A percentile compares a stretch with the other conserved stretches of the same genome.
Conservation (phyloP, 2,113 vertebrate genomes). For the Ctenodactylus gundi region DNA sequence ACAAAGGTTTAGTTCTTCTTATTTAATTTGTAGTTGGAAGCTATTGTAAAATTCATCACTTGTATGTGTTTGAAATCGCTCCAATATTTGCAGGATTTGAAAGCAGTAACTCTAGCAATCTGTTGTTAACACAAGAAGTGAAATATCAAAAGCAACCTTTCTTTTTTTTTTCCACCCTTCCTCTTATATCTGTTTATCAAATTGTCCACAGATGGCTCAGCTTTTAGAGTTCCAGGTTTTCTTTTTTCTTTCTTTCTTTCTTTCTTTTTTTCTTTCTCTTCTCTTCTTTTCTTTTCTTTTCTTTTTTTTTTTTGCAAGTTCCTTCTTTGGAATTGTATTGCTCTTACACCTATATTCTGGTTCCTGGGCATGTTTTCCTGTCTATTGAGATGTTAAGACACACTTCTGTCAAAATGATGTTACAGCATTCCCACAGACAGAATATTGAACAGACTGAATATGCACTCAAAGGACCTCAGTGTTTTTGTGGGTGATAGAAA, state of each 20-base stretch:
- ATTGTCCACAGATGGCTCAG: conserved; percentile 26
- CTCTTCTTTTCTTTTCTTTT: too few relatives aligned
- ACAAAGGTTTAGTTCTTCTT: neutral
- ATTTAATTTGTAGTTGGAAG: neutral
- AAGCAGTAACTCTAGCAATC: conserved; percentile 9
- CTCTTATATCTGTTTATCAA: conserved; percentile 12
- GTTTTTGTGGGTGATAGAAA: neutral
- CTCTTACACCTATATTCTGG: neutral
- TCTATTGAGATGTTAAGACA: conserved; percentile 16
- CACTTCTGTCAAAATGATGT: conserved; percentile 16
- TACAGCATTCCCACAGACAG: neutral
- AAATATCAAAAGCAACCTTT: conserved; percentile 31
- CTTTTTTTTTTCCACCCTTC: neutral
- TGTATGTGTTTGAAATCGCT: conserved; percentile 18
- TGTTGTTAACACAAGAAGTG: conserved; percentile 24
- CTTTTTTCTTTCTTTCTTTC: too few relatives aligned
- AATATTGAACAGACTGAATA: neutral
- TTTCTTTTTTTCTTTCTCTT: too few relatives aligned
- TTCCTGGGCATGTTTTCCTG: conserved; percentile 11
- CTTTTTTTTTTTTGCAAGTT: too few relatives aligned
- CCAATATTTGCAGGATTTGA: conserved; percentile 35
- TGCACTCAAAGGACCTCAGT: neutral
- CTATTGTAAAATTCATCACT: neutral
- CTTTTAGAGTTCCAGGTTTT: neutral
- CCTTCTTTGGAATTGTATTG: neutral